Percentiles rank a stretch among this genome's conserved stretches.
Evolutionary conservation across 2,797 vertebrate genomes (phyloP).

Genomic region (Menidia menidia): DNA sequence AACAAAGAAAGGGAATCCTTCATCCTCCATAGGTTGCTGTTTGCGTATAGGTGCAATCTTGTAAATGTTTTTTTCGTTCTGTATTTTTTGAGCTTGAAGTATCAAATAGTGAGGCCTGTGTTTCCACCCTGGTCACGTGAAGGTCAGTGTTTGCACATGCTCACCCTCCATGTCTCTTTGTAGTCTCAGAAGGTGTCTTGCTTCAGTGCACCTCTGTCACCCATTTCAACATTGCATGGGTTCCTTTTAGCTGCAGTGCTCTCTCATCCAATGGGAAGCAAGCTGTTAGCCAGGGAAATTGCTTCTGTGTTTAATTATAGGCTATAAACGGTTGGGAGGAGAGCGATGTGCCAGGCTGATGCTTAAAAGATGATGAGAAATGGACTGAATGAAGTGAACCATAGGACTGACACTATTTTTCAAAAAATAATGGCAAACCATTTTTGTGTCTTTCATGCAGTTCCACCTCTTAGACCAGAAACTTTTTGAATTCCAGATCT

Average conservation of each 20-base stretch:
- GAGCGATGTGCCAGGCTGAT: constrained; percentile 46
- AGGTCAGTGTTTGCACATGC: constrained; percentile 68
- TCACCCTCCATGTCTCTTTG: constrained; percentile 19
- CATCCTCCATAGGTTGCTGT: constrained; percentile 21
- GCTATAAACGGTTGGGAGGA: constrained; percentile 67
- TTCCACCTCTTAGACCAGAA: constrained; percentile 18
- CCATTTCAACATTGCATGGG: constrained; percentile 59
- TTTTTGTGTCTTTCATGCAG: constrained; percentile 27
- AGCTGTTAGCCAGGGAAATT: constrained; percentile 72
- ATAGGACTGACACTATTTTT: constrained; percentile 27
- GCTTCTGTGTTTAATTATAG: constrained; percentile 77
- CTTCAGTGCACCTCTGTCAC: constrained; percentile 65
- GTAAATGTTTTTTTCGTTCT: constrained; percentile 29
- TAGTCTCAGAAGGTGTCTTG: constrained; percentile 53
- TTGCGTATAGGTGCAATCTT: constrained; percentile 18
- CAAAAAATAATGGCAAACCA: constrained; percentile 19
- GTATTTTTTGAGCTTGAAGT: constrained; percentile 46
- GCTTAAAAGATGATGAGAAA: constrained; percentile 59
- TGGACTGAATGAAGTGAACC: constrained; percentile 45
- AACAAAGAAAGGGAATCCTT: constrained; percentile 22
- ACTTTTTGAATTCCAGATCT: constrained; percentile 38
- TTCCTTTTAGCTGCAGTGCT: constrained; percentile 58
- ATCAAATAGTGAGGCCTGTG: constrained; percentile 54
- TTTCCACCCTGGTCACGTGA: constrained; percentile 56
- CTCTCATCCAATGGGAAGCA: constrained; percentile 62